phyloP scores from a whole-genome alignment of 2,113 vertebrate genomes.

The Chlorodrepanis virens region DNA sequence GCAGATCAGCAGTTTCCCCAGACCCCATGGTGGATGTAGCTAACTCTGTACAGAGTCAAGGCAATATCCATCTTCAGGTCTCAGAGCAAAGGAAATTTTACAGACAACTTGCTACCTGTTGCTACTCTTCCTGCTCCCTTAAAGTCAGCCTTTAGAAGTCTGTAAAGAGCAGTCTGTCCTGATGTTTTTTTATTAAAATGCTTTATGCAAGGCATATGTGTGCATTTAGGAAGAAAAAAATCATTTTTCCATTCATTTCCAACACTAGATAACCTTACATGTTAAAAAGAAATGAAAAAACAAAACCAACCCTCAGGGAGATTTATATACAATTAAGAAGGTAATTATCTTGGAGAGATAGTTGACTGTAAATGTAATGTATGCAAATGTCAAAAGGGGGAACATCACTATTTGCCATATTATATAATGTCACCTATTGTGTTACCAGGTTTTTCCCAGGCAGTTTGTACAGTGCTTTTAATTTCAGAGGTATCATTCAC shows the following conservation, averaged over 20 bases:
- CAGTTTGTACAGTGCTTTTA: neutral
- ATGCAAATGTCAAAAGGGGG: neutral
- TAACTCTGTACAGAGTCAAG: neutral
- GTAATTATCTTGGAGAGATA: neutral
- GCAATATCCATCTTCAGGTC: neutral
- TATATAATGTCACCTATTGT: neutral
- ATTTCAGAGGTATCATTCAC: neutral
- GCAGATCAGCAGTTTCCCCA: neutral
- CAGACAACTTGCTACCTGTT: neutral
- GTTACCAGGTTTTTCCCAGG: neutral
- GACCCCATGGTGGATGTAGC: fast-evolving
- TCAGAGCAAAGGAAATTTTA: neutral
- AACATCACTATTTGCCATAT: neutral
- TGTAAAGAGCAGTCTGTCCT: neutral
- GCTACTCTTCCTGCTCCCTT: neutral
- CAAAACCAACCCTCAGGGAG: neutral
- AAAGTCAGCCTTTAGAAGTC: neutral
- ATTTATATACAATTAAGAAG: neutral
- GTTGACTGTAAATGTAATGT: neutral
- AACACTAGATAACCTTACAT: neutral
- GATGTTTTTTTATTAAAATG: neutral
- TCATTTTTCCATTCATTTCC: neutral
- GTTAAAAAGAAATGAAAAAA: neutral
- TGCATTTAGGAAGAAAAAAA: neutral
- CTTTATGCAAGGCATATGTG: neutral